phyloP scores from a whole-genome alignment of 1,140 invertebrate genomes.

The Papilio xuthus region DNA sequence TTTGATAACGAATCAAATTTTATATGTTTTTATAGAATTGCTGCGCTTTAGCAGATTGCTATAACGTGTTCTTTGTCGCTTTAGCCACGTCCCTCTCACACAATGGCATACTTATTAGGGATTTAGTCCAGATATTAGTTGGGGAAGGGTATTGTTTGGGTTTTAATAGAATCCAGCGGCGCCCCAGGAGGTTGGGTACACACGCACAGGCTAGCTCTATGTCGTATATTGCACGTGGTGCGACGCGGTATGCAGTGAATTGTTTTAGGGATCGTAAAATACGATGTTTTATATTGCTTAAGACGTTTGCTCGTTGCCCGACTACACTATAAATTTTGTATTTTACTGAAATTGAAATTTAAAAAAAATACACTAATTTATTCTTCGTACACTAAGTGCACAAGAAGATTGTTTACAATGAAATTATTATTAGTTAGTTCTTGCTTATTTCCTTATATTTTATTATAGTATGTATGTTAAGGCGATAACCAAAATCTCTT shows the following conservation, averaged over 20 bases:
- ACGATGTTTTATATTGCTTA: conserved; percentile 39
- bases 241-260: conserved; percentile 52
- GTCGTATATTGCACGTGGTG: conserved; percentile 57
- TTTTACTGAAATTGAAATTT: not conserved
- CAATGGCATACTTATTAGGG: conserved; percentile 81
- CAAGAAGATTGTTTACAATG: too few relatives aligned
- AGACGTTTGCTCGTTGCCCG: conserved; percentile 18
- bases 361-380: not conserved
- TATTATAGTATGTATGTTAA: too few relatives aligned
- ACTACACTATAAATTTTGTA: not conserved
- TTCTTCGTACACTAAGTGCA: too few relatives aligned
- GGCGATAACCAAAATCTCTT: too few relatives aligned
- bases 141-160: conserved; percentile 79
- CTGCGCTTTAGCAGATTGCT: conserved; percentile 64
- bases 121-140: conserved; percentile 81
- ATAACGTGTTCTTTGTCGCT: conserved; percentile 80
- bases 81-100: conserved; percentile 77
- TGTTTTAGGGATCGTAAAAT: conserved; percentile 50
- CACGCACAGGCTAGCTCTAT: conserved; percentile 47
- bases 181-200: conserved; percentile 64
- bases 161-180: conserved; percentile 77
- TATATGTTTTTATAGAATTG: conserved; percentile 22
- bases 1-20: conserved; percentile 24
- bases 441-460: too few relatives aligned
- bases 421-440: too few relatives aligned